phyloP scores from a whole-genome alignment of 2,888 invertebrate genomes.

The Nysson spinosus region DNA sequence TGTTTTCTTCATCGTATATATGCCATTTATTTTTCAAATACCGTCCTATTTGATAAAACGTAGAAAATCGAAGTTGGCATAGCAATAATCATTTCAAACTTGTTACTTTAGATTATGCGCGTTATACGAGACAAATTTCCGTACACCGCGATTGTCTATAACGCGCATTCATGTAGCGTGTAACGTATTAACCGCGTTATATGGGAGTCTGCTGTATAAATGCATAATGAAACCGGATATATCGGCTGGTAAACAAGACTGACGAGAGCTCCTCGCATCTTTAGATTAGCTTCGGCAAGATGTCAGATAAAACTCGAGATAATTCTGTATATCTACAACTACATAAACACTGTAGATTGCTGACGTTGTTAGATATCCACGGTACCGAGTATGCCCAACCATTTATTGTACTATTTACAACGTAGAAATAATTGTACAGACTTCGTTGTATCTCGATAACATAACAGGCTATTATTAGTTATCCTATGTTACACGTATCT shows the following conservation, averaged over 20 bases:
- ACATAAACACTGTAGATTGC: conserved; percentile 52
- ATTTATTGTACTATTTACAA: conserved; percentile 63
- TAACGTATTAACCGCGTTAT: too few species aligned
- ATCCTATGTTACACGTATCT: conserved; percentile 70
- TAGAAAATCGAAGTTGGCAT: too few species aligned
- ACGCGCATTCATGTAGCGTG: too few species aligned
- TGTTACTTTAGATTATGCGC: too few species aligned
- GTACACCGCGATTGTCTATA: too few species aligned
- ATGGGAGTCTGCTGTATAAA: too few species aligned
- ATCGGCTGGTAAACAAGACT: conserved; percentile 70
- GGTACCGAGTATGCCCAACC: conserved; percentile 57
- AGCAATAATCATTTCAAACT: too few species aligned
- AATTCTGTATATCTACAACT: conserved; percentile 27
- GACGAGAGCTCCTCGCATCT: conserved; percentile 67
- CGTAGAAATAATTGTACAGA: conserved; percentile 68
- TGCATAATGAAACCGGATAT: conserved; percentile 51
- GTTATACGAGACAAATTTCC: too few species aligned
- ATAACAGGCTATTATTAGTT: conserved; percentile 59
- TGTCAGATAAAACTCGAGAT: conserved; percentile 25
- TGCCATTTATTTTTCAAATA: too few species aligned
- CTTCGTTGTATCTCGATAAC: conserved; percentile 65
- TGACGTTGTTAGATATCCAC: conserved; percentile 59
- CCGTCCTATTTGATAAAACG: too few species aligned
- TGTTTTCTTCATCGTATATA: too few species aligned
- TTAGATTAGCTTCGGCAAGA: conserved; percentile 51